Conservation (phyloP, 2,797 vertebrate genomes). For the Lindbergichthys nudifrons region DNA sequence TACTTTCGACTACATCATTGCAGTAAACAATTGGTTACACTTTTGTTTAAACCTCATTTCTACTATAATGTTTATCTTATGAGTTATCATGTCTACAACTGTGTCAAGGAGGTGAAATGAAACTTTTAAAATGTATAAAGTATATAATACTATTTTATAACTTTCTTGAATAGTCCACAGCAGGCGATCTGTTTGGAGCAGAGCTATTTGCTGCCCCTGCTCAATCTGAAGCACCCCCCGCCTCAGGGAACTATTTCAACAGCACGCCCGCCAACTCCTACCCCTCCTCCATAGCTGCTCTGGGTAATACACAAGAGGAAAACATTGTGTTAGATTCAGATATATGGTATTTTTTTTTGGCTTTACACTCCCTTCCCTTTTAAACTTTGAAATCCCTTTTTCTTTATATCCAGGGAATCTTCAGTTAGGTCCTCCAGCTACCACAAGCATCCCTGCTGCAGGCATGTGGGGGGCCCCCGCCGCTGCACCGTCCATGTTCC, state of each 20-base stretch:
- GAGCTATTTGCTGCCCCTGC: conserved; percentile 84
- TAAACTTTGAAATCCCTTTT: conserved; percentile 49
- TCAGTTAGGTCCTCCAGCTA: conserved; percentile 75
- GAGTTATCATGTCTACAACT: background rate
- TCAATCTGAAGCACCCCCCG: conserved; percentile 69
- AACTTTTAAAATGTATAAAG: background rate
- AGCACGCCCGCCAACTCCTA: conserved; percentile 56
- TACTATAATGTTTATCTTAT: background rate
- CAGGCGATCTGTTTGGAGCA: conserved; percentile 86
- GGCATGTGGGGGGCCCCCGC: conserved; percentile 83
- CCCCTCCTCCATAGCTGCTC: conserved; percentile 68
- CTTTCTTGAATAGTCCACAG: conserved; percentile 77
- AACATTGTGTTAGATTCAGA: background rate
- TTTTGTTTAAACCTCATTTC: conserved; percentile 3
- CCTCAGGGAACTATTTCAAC: conserved; percentile 85
- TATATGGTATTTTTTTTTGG: background rate
- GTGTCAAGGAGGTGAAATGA: background rate
- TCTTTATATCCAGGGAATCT: conserved; percentile 83
- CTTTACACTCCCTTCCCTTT: background rate
- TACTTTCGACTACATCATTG: conserved; percentile 9
- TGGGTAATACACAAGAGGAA: conserved; percentile 82
- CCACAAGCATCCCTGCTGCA: conserved; percentile 62
- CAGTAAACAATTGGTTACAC: background rate
- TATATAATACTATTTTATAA: conserved; percentile 1
- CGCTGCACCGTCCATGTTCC: conserved; percentile 77